Percentiles rank a stretch among this genome's conserved stretches.
Conservation (phyloP, 2,113 vertebrate species). For the Melanocharis versteri region DNA sequence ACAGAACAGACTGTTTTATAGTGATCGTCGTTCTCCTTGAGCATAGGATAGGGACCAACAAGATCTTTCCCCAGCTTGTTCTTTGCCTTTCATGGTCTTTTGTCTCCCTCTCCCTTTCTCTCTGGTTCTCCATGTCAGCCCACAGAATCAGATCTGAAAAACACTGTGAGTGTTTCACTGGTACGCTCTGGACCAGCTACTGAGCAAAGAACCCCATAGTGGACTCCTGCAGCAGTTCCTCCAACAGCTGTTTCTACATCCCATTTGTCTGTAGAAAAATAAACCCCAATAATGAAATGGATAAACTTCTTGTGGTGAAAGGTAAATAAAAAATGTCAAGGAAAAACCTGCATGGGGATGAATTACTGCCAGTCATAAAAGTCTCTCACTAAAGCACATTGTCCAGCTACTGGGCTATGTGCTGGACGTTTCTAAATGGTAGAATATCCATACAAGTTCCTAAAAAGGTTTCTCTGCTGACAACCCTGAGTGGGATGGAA, state of each 20-base stretch:
- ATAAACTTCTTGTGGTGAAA: not conserved
- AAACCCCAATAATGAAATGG: not conserved
- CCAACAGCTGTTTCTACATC: not conserved
- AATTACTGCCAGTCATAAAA: not conserved
- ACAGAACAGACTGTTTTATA: not conserved
- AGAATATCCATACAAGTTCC: not conserved
- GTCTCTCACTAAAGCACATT: not conserved
- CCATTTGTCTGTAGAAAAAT: not conserved
- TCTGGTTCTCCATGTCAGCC: not conserved
- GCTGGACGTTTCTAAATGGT: not conserved
- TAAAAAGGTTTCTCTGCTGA: not conserved
- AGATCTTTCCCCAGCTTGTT: not conserved
- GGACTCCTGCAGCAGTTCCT: not conserved
- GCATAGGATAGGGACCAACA: not conserved
- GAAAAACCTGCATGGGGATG: not conserved
- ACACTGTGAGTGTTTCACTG: not conserved
- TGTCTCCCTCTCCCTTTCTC: not conserved
- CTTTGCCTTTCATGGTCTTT: not conserved
- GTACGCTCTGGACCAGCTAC: not conserved
- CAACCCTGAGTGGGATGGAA: not conserved
- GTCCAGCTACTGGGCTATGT: not conserved
- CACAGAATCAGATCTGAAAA: not conserved
- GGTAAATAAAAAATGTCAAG: not conserved
- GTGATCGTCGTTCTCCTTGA: not conserved
- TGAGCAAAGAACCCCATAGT: not conserved